Base-by-base conservation (phyloP, 2,888 invertebrate genomes). In the Ethmia dodecea region DNA sequence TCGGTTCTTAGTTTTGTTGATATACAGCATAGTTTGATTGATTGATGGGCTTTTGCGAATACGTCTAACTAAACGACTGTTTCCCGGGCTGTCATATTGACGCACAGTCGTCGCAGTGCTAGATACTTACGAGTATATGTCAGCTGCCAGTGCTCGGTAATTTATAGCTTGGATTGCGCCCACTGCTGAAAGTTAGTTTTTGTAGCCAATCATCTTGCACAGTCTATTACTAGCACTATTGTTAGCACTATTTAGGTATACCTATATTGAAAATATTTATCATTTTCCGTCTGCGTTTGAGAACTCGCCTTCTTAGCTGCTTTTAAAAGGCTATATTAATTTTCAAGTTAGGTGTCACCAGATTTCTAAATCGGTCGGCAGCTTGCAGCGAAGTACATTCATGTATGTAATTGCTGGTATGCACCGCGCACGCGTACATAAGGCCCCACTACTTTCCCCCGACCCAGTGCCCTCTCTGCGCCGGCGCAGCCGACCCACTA, bases 391-490 rank as follows among this genome's bases (percentile, higher is more conserved):
- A 31, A 44, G 53, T 25, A 29, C 30, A 24, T 28, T 30, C 30
- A 35, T 47, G 43, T 54, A 55, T 70, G 68, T 74, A 69, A 75
- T 72, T 69, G 60, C 60, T 58, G 65, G 72, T 59, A 72, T 74
- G 68, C 77, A 70, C 65, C 60, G 63, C 58, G 65, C 72, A 60
- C 43, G 50, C 63, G 54, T 46, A 59, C 58, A 60, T 63, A 62
- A 64, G 63, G 67, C 72, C 64, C 70, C 69, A 73, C 70, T 79
- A 79, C 84, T 84, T 86, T 83, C 84, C 78, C 80, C 73, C 80
- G 84, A 83, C 84, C 86, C 72, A 84, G 78, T 84, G 81, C 75
- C 83, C 84, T 80, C 75, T 67, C 77, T 66, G 60, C 64, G 57
- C 52, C 51, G 55, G 45, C 61, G 49, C 52, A 52, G 52, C 46